Conservation (phyloP, 2,113 vertebrate genomes). For the Erinaceus europaeus region DNA sequence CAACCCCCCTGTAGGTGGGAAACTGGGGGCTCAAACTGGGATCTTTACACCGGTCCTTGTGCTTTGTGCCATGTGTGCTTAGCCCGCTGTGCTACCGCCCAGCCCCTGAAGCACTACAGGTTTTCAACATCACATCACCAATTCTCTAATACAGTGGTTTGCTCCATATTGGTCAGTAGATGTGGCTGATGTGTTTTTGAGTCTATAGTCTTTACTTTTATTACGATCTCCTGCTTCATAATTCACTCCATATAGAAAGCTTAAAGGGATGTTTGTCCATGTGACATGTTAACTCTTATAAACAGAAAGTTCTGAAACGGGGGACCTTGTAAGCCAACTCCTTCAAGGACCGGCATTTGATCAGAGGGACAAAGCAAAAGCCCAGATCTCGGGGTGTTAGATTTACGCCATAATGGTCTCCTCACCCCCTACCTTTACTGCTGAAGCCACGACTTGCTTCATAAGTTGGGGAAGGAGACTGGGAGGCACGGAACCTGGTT, state of each 20-base stretch:
- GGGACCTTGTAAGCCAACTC: not conserved
- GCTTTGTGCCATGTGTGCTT: too few species aligned
- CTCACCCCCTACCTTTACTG: not conserved
- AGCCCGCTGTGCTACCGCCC: too few species aligned
- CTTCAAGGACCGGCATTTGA: not conserved
- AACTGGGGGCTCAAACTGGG: too few species aligned
- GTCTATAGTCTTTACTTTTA: not conserved
- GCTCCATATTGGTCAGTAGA: not conserved
- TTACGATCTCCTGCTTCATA: not conserved
- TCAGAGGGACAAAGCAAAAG: slow-evolving; percentile 17
- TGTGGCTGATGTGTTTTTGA: not conserved
- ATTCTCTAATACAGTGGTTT: not conserved
- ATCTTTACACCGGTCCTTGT: too few species aligned
- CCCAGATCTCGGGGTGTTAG: not conserved
- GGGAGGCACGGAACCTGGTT: not conserved
- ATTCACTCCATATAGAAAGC: not conserved
- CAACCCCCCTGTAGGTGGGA: too few species aligned
- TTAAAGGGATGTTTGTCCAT: not conserved
- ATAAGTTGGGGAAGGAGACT: not conserved
- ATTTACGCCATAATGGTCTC: not conserved
- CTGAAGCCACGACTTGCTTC: not conserved
- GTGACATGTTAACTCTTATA: not conserved
- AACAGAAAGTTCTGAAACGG: slow-evolving; percentile 27
- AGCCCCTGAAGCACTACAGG: not conserved
- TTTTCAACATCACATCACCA: not conserved